Evolutionary conservation across 2,888 invertebrate genomes (phyloP), one percentile per base, ranked within the genome.

Genomic region (Mimumesa dahlbomi): DNA sequence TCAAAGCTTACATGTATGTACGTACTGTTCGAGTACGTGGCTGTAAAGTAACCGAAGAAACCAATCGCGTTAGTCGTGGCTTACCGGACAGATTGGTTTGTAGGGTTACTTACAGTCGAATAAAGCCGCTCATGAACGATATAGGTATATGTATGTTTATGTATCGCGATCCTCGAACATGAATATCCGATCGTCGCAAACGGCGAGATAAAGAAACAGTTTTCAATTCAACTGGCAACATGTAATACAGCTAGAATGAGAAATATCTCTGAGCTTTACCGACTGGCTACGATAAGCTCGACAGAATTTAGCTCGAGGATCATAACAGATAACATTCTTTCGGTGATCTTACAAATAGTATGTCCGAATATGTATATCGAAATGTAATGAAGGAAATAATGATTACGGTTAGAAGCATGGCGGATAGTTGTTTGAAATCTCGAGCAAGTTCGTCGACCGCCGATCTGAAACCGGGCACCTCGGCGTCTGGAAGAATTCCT

Each of bases 371-470:
- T 16, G 16, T 40, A 40, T 40, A 11, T 9, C 16, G 14, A 14
- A 11, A 48, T 29, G 18, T 7, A 58, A 19, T 36, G 31, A 19
- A 68, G n/a, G n/a, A 50, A 50, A 29, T 6, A 19, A 59, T 22
- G 14, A 72, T 77, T 86, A 88, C 89, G 83, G 93, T 93, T 69
- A 94, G 90, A 48, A 94, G 89, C 81, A 94, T 92, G 49, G 92
- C 90, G 29, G 94, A 92, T 64, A 94, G 90, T 79, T 92, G 92
- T 83, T 94, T 94, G 75, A 94, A 92, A 86, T 94, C 94, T 65
- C 91, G 91, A n/a, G 94, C 92, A 73, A 94, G 91, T 16, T 93
- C 92, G 48, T 93, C 92, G 49, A 94, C 92, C 81, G 93, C 93
- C 82, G 92, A 90, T 63, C 92, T 90, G 89, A 94, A 94, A 78